Base-by-base conservation (phyloP, 1,140 invertebrate genomes). In the Aphidius ervi region DNA sequence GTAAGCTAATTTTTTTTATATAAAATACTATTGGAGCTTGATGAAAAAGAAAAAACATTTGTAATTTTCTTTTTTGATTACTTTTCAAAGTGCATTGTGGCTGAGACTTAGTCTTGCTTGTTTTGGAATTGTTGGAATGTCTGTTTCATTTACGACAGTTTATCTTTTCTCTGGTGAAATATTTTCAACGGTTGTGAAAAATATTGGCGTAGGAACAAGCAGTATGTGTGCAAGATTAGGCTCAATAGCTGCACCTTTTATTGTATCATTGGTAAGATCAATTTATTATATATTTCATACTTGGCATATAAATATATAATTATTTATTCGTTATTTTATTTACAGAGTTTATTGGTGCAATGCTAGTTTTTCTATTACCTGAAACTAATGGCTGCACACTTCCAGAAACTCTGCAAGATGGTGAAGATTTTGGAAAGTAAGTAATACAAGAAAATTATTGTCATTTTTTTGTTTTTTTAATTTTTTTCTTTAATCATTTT, bases 391-490 rank as follows among this genome's bases (percentile, higher is more conserved):
- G 87, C 9, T 82, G 81, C 65, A 84, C 85, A 49, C 70, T 94
- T 46, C 89, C 90, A 39, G 90, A 92, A 63, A 92, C 89, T 0
- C 77, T 92, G 41, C 86, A 90, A 70, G 89, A 92, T 67, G 89
- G 88, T 45, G 89, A 92, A 77, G 79, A 81, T 45, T 90, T 89
- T 72, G 87, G 87, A 42, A 86, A 85, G 74, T 79, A 65, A 70
- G 72, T 68, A 52, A n/a, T n/a, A n/a, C 4, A 45, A 46, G 1
- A 20, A 58, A 45, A 41, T 6, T 57, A 42, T 56, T 9, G 10
- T 31, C 5, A 40, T 31, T 9, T 16, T 16, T 16, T 0, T 0
- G 16, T 16, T 16, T 0, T 16, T 16, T 16, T 16, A 16, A 16
- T 16, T 16, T 31, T 31, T 31, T 31, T n/a, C 4, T 31, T 31